Base-by-base conservation (phyloP, 2,888 invertebrate genomes). In the Gerosis bhagava region DNA sequence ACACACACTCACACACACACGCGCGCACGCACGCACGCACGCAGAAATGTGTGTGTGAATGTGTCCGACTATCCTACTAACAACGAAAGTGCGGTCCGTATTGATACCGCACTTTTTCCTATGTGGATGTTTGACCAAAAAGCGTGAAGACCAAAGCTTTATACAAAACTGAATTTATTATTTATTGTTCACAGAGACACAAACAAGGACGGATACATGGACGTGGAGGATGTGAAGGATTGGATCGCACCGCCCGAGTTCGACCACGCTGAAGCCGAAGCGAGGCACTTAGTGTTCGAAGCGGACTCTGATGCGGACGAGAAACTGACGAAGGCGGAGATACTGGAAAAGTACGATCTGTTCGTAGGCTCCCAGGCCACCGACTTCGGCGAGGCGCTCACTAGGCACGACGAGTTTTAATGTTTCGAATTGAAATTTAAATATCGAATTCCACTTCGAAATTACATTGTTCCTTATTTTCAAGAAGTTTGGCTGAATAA, bases 351-450 rank as follows among this genome's bases (percentile, higher is more conserved):
- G 74, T 98, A 98, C 75, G 99, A 99, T 79, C 89, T 98, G 6
- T 99, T 99, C 80, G 99, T 99, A 3, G 99, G 99, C 24, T 98
- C 98, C 0, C 99, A 99, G 77, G 99, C 98, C 1, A 99, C 99
- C 0, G 99, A 99, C 87, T 99, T 98, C 77, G 99, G 99, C 0
- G 98, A 99, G 75, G 98, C 98, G 4, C 88, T 99, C 10, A 93
- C 94, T 1, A 92, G 97, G 60, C 99, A 99, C 69, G 99, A 99
- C 71, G 98, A 98, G 82, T 98, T 98, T 84, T 98, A 93, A 84
- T 1, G 26, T 13, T 1, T 12, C 3, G 3, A 3, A 25, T n/a
- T 1, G 5, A 7, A n/a, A n/a, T n/a, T n/a, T n/a, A n/a, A n/a
- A n/a, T n/a, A n/a, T n/a, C n/a, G n/a, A n/a, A n/a, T n/a, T n/a